phyloP scores from a whole-genome alignment of 64 coral and sea anemone genomes.

The Porites australiensis region DNA sequence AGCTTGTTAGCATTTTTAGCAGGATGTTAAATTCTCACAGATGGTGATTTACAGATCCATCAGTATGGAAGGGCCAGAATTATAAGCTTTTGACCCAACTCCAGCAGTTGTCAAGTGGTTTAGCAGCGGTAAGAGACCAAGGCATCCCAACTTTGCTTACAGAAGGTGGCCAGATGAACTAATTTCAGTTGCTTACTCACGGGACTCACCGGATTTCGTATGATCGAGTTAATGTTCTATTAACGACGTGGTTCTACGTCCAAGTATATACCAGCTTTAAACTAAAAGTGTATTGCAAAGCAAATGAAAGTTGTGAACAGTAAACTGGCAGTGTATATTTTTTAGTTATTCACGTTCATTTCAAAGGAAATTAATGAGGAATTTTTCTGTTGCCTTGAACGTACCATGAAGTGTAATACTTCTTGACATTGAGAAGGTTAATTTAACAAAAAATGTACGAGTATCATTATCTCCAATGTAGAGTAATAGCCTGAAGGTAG shows the following conservation, averaged over 20 bases:
- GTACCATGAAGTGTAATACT: neutral
- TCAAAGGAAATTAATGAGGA: neutral
- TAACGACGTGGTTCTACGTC: neutral
- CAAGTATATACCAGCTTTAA: too few relatives aligned
- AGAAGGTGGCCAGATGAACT: slow-evolving; percentile 62
- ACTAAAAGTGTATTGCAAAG: too few relatives aligned
- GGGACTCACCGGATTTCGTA: neutral
- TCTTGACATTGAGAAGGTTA: slow-evolving; percentile 4
- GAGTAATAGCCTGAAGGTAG: slow-evolving; percentile 31
- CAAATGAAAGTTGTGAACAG: too few relatives aligned
- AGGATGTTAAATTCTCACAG: too few relatives aligned
- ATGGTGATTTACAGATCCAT: too few relatives aligned
- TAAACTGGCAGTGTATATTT: neutral
- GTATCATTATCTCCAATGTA: slow-evolving; percentile 47
- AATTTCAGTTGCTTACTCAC: neutral
- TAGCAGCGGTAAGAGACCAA: slow-evolving; percentile 12
- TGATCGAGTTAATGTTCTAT: neutral
- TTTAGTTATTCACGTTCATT: neutral
- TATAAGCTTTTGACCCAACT: slow-evolving; percentile 61
- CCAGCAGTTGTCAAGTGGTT: slow-evolving; percentile 43
- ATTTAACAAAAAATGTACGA: slow-evolving; percentile 18
- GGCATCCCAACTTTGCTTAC: slow-evolving; percentile 15
- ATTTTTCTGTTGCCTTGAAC: neutral
- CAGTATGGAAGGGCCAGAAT: slow-evolving; percentile 64
- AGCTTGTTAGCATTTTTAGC: too few relatives aligned